Conservation (phyloP, 1,140 invertebrate species). For the Octopus sinensis region DNA sequence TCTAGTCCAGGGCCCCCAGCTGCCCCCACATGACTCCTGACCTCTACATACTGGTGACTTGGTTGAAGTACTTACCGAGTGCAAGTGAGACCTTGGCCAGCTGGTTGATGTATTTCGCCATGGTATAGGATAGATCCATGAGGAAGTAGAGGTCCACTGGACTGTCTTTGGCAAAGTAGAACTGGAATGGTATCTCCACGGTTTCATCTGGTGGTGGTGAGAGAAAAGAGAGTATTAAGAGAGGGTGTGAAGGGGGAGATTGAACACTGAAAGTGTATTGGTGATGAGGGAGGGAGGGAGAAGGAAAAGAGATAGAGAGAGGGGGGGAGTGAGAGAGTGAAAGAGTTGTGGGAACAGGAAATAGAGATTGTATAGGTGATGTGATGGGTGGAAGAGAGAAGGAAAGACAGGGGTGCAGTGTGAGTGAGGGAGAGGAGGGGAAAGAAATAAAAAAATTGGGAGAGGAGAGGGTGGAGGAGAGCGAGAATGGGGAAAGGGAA, state of each 20-base stretch:
- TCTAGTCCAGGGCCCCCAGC: no score
- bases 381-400: neutral
- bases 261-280: neutral
- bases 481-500: neutral
- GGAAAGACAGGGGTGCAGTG: neutral
- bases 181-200: constrained; percentile 51
- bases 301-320: neutral
- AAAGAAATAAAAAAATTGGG: neutral
- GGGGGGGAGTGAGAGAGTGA: neutral
- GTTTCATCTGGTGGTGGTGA: constrained; percentile 29
- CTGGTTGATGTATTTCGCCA: constrained; percentile 85
- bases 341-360: neutral
- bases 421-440: neutral
- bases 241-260: neutral
- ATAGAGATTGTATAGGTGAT: neutral
- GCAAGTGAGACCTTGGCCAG: constrained; percentile 74
- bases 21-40: no score
- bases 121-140: constrained; percentile 90
- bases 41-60: no score
- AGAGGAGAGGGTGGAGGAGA: neutral
- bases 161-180: constrained; percentile 85
- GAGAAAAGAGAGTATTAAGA: neutral
- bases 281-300: neutral
- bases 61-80: constrained; percentile 68
- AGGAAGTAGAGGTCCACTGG: constrained; percentile 94